Conservation (phyloP, 2,888 invertebrate species). For the Mycalesis mineus region DNA sequence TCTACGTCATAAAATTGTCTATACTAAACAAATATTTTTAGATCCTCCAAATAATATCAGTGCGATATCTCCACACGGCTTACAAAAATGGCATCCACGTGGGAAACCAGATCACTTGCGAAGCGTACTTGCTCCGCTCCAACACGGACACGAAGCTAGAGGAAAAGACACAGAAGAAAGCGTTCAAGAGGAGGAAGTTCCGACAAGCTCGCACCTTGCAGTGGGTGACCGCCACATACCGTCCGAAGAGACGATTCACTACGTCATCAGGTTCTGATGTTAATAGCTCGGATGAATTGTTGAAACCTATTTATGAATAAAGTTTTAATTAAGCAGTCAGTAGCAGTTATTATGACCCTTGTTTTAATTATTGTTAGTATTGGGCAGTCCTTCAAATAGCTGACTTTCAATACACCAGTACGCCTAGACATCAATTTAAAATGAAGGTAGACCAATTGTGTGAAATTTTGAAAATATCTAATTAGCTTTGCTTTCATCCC, state of each 20-base stretch:
- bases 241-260: conserved; percentile 36
- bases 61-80: conserved; percentile 67
- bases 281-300: conserved; percentile 61
- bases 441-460: no score
- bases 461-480: no score
- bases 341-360: no score
- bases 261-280: conserved; percentile 53
- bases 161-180: conserved; percentile 38
- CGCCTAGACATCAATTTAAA: no score
- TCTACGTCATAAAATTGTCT: no score
- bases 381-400: no score
- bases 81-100: conserved; percentile 63
- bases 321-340: not conserved
- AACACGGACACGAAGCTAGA: conserved; percentile 45
- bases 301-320: conserved; percentile 65
- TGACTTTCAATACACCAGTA: no score
- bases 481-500: no score
- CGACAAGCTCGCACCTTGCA: conserved; percentile 53
- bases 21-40: no score
- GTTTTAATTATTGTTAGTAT: no score
- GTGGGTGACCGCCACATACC: conserved; percentile 56
- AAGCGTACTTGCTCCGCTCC: conserved; percentile 62
- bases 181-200: conserved; percentile 28
- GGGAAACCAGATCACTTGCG: conserved; percentile 58
- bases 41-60: conserved; percentile 64